Conservation (phyloP, 2,113 vertebrate genomes). For the Lamprotornis superbus region DNA sequence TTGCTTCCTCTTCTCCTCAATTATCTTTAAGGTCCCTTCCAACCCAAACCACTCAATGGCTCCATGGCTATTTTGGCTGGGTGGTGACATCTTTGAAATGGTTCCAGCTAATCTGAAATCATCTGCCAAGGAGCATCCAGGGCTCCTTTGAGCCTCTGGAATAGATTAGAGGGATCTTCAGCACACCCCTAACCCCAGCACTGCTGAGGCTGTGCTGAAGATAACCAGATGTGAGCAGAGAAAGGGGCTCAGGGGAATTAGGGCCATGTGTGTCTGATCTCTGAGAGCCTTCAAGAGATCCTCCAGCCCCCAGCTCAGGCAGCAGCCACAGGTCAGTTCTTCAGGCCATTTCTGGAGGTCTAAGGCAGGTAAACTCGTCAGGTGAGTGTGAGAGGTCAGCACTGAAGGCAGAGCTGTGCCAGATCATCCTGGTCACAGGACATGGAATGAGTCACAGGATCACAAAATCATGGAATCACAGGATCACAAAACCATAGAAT, state of each 20-base stretch:
- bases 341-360: background rate
- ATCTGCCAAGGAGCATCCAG: background rate
- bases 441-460: too few relatives aligned
- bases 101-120: background rate
- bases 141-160: background rate
- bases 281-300: background rate
- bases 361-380: background rate
- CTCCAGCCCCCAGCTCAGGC: background rate
- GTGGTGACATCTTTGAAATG: background rate
- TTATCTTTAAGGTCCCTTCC: background rate
- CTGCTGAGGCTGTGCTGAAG: background rate
- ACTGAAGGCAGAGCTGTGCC: background rate
- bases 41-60: background rate
- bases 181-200: background rate
- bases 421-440: background rate
- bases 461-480: background rate
- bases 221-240: constrained; percentile 47
- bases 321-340: background rate
- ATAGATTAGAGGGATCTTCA: background rate
- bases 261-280: background rate
- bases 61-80: rapidly evolving
- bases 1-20: background rate
- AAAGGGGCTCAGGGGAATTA: background rate
- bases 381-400: background rate
- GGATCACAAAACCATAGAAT: background rate